phyloP scores from a whole-genome alignment of 2,113 vertebrate species.

The Tupaia chinensis region DNA sequence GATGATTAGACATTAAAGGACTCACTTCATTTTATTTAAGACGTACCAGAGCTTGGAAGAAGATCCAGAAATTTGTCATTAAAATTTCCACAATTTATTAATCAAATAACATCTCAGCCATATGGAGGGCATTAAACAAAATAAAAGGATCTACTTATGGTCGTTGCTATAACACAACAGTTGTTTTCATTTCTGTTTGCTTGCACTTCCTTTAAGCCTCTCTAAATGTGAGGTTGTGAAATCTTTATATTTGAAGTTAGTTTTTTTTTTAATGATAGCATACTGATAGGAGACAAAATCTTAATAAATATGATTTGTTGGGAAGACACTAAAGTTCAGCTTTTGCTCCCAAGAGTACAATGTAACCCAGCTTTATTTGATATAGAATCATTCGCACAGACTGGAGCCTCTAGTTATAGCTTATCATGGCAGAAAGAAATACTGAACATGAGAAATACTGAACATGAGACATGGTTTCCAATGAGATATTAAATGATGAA shows the following conservation, averaged over 20 bases:
- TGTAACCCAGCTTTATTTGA: slow-evolving; percentile 54
- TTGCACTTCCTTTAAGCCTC: neutral
- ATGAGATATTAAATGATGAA: slow-evolving; percentile 42
- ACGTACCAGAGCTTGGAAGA: neutral
- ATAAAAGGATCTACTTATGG: neutral
- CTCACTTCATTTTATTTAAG: neutral
- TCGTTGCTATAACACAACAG: neutral
- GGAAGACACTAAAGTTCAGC: slow-evolving; percentile 64
- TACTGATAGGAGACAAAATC: slow-evolving; percentile 12
- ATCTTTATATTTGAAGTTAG: slow-evolving; percentile 58
- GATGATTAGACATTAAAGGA: neutral
- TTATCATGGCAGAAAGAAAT: slow-evolving; percentile 46
- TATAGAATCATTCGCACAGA: slow-evolving; percentile 46
- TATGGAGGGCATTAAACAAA: neutral
- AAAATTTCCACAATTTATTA: neutral
- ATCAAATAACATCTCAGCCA: neutral
- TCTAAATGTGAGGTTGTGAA: neutral
- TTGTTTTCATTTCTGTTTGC: neutral
- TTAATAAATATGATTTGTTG: slow-evolving; percentile 69
- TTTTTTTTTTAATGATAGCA: slow-evolving; percentile 37
- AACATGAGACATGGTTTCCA: slow-evolving; percentile 23
- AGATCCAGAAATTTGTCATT: neutral
- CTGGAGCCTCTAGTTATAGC: slow-evolving; percentile 2
- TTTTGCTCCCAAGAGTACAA: slow-evolving; percentile 50
- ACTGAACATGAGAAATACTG: neutral